Base-by-base conservation (phyloP, 1,140 invertebrate species). In the Drosophila erecta region DNA sequence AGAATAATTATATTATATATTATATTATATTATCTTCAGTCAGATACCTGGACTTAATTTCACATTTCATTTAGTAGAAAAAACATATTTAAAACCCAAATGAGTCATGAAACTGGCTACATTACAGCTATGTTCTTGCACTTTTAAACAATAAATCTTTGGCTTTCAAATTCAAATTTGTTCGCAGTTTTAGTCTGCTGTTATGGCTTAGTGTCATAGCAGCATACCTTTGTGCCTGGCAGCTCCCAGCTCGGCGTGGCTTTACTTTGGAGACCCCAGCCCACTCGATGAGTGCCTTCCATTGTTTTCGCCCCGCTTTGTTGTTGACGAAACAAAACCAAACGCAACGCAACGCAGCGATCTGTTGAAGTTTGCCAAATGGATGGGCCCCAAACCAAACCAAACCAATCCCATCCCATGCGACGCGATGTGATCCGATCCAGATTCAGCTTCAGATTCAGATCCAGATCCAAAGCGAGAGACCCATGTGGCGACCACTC, bases 241-340 rank as follows among this genome's bases (percentile, higher is more conserved):
- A 24, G 24, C 24, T 24, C 24, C 24, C 2, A 17, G 50, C 17
- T 41, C 59, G 33, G 11, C 27, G 40, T 50, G 35, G 46, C 37
- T 67, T 67, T 67, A 64, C 51, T 67, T 22, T 14, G 37, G 20
- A 65, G 44, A 43, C 14, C 72, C 60, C 72, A 54, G 41, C 81
- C 81, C 81, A 85, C 81, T 78, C 84, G 66, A 76, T 79, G 83
- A 87, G 75, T 86, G 79, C 62, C 56, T 61, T 76, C 75, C 83
- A 86, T 87, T 86, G 83, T 86, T 76, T 86, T 76, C 75, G 60
- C 50, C 12, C 61, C 58, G 57, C 66, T 51, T 67, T 67, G 64
- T 67, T 70, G 66, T 69, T 69, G 65, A 66, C 61, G 65, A 69
- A 44, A 66, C 61, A 46, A 69, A 73, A 72, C 66, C 33, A 24